Base-by-base conservation (phyloP, 2,797 vertebrate genomes). In the Lacerta agilis region DNA sequence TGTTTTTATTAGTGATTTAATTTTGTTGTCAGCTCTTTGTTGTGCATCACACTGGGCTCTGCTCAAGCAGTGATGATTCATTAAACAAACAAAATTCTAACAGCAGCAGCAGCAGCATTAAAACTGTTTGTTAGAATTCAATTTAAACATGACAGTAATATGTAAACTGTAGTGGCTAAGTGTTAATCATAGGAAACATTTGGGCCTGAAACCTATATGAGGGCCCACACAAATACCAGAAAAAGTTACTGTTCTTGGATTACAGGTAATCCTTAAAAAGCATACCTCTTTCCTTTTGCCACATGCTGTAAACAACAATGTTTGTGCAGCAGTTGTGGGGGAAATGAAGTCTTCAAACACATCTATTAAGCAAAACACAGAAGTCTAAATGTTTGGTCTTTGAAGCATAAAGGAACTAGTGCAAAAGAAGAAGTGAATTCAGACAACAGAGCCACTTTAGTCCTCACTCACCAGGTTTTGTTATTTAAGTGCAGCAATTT, bases 321-420 rank as follows among this genome's bases (percentile, higher is more conserved):
- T 99, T 96, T 99, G 99, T 83, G 99, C 99, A 91, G 99, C 99
- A 88, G 98, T 99, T 83, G 98, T 99, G 89, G 99, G 99, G 91
- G 99, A 99, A 96, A 99, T 99, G 94, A 99, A 99, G 95, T 99
- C 99, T 97, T 99, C 99, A 95, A 99, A 99, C 27, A 99, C 99
- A 94, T 99, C 99, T 99, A 92, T 90, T 94, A 80, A 92, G 82
- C 38, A 94, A 94, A 86, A 92, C 90, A 82, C 0, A 2, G 87
- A 41, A 90, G 43, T 55, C n/a, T 87, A 81, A 83, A 86, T 75
- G 18, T 45, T 4, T 81, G 33, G 36, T 1, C 36, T 92, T 90
- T 76, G 78, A 20, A 79, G 67, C 4, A 49, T 36, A 83, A 3
- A 80, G 41, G 7, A 84, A 4, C 61, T 69, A 81, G 64, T 5